Evolutionary conservation across 1,140 invertebrate genomes (phyloP), one percentile per base, ranked within the genome.

Genomic region (Heliothis virescens): DNA sequence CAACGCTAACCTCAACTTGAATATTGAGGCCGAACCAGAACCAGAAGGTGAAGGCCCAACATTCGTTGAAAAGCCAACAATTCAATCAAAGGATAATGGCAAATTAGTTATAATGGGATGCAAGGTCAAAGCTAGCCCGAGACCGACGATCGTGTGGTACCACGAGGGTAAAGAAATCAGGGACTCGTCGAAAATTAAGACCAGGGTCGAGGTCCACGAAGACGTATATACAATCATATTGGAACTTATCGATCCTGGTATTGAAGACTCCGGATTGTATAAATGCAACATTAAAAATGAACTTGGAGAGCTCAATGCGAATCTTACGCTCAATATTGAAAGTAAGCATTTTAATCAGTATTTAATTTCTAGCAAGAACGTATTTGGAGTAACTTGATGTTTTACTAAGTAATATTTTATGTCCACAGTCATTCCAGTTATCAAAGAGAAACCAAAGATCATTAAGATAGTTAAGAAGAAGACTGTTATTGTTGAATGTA

Each of bases 81-180:
- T 99, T 86, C 97, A 98, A 82, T 99, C 99, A 0, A 98, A 98
- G 93, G 97, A 99, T 89, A 98, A 98, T 88, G 99, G 99, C 7
- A 99, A 99, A 95, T 95, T 99, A 60, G 98, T 99, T n/a, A 97
- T 99, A 63, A 99, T 99, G 98, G 98, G 99, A 92, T 99, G 99
- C 93, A 98, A 98, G 90, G 98, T 99, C 0, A 98, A 97, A 85
- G 98, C 99, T 50, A 98, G 98, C 89, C 98, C 99, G 0, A 98
- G 98, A 94, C 99, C 99, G 18, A 97, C 97, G 50, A 98, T 99
- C 71, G 96, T 98, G n/a, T 99, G 99, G 99, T 98, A 96, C 83
- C 96, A 97, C 84, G 98, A 98, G 82, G 97, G 97, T 59, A 96
- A 96, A 90, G 95, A 97, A 83, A 96, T 98, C 16, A 96, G 96